A percentile compares a stretch with the other conserved stretches of the same genome.
Conservation (phyloP, 1,140 invertebrate genomes). For the Brachionus koreanus region DNA sequence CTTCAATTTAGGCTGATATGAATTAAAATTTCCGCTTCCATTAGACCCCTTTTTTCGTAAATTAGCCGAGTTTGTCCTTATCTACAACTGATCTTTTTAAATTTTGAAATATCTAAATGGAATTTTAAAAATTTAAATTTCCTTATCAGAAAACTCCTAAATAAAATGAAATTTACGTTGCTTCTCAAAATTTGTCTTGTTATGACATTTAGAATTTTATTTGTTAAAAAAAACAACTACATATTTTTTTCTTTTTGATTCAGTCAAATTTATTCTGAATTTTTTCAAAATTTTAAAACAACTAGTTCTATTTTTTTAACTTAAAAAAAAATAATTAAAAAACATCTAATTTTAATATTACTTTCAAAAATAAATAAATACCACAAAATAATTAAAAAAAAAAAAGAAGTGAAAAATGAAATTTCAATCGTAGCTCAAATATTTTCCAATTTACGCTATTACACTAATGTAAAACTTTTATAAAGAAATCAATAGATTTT, state of each 20-base stretch:
- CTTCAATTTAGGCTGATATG: not conserved
- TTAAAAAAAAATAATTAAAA: too few species aligned
- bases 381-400: not conserved
- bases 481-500: not conserved
- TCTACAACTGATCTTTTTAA: not conserved
- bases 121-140: not conserved
- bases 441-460: too few species aligned
- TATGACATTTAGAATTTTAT: not conserved
- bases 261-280: too few species aligned
- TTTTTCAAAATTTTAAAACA: too few species aligned
- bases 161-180: not conserved
- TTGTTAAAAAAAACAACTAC: too few species aligned
- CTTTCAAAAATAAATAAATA: not conserved
- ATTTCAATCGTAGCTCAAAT: not conserved
- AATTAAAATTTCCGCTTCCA: conserved; percentile 30
- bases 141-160: not conserved
- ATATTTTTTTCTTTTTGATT: too few species aligned
- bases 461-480: not conserved
- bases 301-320: too few species aligned
- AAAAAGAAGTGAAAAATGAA: not conserved
- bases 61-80: not conserved
- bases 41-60: not conserved
- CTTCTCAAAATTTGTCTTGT: not conserved
- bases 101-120: not conserved
- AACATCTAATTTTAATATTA: not conserved